These are phyloP conservation scores for Prietella phreatophila DNA, from an alignment of 2,113 vertebrate genomes.

Conservation along the genomic window DNA sequence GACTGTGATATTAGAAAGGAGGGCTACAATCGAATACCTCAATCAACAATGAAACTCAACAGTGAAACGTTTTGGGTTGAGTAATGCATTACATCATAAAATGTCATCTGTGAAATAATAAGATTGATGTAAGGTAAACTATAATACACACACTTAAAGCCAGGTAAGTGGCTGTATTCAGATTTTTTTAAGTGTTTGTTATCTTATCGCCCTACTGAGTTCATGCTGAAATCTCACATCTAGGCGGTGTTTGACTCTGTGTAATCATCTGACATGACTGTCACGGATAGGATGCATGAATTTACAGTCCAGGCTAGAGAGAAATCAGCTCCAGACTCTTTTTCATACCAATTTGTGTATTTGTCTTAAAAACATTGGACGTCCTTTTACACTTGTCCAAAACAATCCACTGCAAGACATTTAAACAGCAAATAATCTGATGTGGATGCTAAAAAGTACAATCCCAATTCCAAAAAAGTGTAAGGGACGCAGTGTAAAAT, in stretches of 20 bases:
- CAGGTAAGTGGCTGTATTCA: too few species aligned
- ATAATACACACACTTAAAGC: not conserved
- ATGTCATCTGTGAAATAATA: not conserved
- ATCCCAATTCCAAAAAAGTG: too few species aligned
- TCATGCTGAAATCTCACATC: not conserved
- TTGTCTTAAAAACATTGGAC: not conserved
- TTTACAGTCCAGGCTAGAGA: not conserved
- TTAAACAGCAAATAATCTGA: not conserved
- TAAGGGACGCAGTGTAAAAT: too few species aligned
- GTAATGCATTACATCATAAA: not conserved
- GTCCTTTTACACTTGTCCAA: not conserved
- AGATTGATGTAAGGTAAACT: not conserved
- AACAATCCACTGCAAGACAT: not conserved
- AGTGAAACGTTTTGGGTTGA: not conserved
- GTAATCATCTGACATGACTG: not conserved
- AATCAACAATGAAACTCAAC: not conserved
- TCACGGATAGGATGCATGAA: not conserved
- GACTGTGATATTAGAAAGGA: not conserved
- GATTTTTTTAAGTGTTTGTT: not conserved
- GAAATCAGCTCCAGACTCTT: not conserved
- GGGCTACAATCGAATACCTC: not conserved
- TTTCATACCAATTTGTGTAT: not conserved
- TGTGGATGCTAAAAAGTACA: not conserved
- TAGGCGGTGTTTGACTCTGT: not conserved
- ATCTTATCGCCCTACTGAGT: not conserved